phyloP scores from a whole-genome alignment of 1,140 invertebrate species.

The Drosophila insularis region DNA sequence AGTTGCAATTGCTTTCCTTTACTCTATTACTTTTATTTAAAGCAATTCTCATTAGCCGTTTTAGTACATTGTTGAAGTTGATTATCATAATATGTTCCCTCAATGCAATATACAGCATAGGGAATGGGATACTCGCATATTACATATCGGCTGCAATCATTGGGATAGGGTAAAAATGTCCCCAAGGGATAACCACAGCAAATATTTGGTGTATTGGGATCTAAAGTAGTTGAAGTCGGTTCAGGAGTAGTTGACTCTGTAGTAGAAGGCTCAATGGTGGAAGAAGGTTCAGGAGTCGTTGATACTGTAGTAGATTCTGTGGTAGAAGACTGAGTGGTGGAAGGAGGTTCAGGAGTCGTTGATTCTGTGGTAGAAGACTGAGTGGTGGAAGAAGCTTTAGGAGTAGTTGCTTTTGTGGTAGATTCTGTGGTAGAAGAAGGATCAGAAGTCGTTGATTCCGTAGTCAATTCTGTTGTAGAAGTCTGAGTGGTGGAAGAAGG shows the following conservation, averaged over 20 bases:
- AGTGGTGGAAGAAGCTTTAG: neutral
- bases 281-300: neutral
- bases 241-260: conserved; percentile 12
- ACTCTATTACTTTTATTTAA: neutral
- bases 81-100: conserved; percentile 29
- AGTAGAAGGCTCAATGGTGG: conserved; percentile 5
- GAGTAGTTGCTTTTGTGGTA: neutral
- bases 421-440: neutral
- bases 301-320: neutral
- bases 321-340: neutral
- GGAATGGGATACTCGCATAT: conserved; percentile 64
- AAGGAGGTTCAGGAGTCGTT: neutral
- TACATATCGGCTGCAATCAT: conserved; percentile 54
- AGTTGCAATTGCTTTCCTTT: neutral
- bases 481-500: neutral
- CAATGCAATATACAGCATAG: conserved; percentile 29
- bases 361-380: conserved; percentile 2
- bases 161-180: conserved; percentile 57
- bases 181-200: conserved; percentile 49
- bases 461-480: neutral
- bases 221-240: conserved; percentile 24
- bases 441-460: neutral
- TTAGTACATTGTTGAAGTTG: conserved; percentile 26
- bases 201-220: conserved; percentile 50
- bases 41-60: neutral